Evolutionary conservation across 2,113 vertebrate species (phyloP).

Genomic region (Larimichthys crocea): DNA sequence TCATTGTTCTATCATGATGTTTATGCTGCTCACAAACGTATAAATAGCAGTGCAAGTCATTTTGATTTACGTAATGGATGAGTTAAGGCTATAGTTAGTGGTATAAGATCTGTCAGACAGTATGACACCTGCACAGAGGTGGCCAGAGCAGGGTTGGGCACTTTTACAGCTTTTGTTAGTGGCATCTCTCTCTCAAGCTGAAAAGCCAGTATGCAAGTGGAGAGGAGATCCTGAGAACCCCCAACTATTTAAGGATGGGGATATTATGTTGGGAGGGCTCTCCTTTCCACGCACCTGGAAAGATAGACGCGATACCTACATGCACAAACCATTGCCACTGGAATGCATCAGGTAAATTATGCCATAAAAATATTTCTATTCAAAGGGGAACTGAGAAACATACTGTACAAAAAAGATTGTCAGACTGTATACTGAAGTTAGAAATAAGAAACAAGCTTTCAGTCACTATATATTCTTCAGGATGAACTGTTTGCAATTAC

Average conservation of each 20-base stretch:
- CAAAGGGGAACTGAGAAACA: neutral
- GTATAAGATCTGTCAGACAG: neutral
- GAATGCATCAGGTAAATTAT: neutral
- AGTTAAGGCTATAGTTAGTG: neutral
- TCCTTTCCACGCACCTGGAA: neutral
- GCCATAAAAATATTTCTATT: neutral
- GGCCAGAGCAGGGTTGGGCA: slow-evolving; percentile 58
- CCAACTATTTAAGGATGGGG: neutral
- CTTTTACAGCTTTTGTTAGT: slow-evolving; percentile 62
- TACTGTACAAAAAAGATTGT: neutral
- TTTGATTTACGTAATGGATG: neutral
- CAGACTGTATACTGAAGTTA: neutral
- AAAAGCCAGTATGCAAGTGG: slow-evolving; percentile 10
- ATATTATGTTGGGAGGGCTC: neutral
- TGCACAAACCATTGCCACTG: slow-evolving; percentile 43
- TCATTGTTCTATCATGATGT: neutral
- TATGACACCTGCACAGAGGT: neutral
- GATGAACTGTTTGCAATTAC: neutral
- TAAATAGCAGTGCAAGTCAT: neutral
- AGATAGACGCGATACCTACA: neutral
- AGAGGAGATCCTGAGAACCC: neutral
- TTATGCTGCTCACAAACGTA: neutral
- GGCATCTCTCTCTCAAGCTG: slow-evolving; percentile 39
- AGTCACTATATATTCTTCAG: neutral
- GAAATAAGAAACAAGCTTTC: neutral